phyloP scores from a whole-genome alignment of 2,113 vertebrate species.

The Oreocharis arfaki region DNA sequence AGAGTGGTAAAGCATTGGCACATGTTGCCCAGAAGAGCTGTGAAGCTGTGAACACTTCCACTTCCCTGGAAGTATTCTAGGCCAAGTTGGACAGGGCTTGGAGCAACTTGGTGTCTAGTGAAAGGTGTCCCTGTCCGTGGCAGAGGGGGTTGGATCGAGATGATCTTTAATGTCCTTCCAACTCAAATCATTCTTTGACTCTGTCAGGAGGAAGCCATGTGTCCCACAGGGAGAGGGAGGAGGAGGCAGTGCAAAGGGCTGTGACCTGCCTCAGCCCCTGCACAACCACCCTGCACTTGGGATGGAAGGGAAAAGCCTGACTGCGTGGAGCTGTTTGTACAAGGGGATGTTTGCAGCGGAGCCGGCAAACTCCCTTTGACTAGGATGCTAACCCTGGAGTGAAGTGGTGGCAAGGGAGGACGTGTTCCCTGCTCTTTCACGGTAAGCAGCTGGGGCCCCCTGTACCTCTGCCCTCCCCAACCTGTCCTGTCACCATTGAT shows the following conservation, averaged over 20 bases:
- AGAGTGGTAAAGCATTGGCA: neutral
- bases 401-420: neutral
- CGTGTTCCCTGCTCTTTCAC: rapidly evolving
- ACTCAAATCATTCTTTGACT: neutral
- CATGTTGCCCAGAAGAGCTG: neutral
- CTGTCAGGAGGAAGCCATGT: rapidly evolving
- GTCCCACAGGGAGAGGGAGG: neutral
- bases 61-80: neutral
- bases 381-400: neutral
- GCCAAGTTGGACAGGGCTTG: neutral
- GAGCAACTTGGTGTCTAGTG: neutral
- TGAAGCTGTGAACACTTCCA: no score
- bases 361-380: neutral
- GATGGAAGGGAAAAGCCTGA: neutral
- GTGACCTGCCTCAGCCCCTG: neutral
- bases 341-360: neutral
- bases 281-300: neutral
- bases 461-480: neutral
- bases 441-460: neutral
- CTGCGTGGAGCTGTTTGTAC: neutral
- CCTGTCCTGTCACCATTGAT: rapidly evolving
- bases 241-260: neutral
- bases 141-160: neutral
- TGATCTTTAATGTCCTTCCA: neutral
- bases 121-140: neutral